Percentiles rank a stretch among this genome's conserved stretches.
phyloP scores from a whole-genome alignment of 1,140 invertebrate genomes.

The Diploscapter pachys region DNA sequence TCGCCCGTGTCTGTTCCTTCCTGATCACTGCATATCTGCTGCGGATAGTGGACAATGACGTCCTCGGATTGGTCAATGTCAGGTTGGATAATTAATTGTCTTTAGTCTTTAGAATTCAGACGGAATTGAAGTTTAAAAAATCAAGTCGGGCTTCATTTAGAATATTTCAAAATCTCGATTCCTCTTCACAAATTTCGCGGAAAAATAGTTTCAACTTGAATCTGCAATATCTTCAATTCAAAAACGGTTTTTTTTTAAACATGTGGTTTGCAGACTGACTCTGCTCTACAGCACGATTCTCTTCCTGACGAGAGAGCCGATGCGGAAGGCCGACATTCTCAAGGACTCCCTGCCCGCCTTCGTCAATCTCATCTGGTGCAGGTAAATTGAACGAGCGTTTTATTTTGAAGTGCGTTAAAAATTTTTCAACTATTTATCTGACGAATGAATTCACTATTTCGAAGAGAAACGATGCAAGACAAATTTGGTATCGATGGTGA shows the following conservation, averaged over 20 bases:
- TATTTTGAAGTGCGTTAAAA: too few relatives aligned
- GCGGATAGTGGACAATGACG: conserved; percentile 20
- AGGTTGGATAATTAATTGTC: conserved; percentile 10
- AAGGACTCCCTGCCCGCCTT: conserved; percentile 76
- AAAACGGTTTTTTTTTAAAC: conserved; percentile 5
- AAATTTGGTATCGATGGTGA: too few relatives aligned
- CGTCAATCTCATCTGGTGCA: conserved; percentile 88
- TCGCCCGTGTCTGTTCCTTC: conserved; percentile 28
- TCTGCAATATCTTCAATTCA: not conserved
- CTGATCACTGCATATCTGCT: conserved; percentile 32
- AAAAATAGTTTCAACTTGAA: not conserved
- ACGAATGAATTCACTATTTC: too few relatives aligned
- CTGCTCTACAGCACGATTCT: conserved; percentile 86
- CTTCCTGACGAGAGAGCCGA: conserved; percentile 85
- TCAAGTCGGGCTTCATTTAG: too few relatives aligned
- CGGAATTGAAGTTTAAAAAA: too few relatives aligned
- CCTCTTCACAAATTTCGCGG: too few relatives aligned
- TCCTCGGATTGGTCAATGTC: conserved; percentile 33
- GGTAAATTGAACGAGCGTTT: conserved; percentile 66
- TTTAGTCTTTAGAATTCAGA: not conserved
- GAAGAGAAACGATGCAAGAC: too few relatives aligned
- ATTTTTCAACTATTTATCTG: too few relatives aligned
- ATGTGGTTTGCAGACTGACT: conserved; percentile 67
- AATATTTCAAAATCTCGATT: too few relatives aligned
- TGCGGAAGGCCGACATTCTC: conserved; percentile 79